Evolutionary conservation across 2,113 vertebrate species (phyloP).

Genomic region (Pangasianodon gigas): DNA sequence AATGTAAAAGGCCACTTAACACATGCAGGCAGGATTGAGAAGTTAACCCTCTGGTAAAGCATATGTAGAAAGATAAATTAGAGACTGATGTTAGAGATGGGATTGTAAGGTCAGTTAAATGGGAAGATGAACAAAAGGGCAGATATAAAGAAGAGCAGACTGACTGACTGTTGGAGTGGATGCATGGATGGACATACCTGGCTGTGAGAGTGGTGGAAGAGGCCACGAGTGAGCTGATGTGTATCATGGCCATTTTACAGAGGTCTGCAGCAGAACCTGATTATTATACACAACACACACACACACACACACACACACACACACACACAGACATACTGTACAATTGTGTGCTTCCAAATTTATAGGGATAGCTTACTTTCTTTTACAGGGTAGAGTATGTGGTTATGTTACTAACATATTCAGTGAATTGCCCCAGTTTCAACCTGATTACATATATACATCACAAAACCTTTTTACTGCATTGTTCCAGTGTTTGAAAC

Average conservation of each 20-base stretch:
- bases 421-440: not conserved
- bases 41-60: not conserved
- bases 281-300: not conserved
- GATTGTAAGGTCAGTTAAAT: not conserved
- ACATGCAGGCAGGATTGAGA: not conserved
- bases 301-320: constrained; percentile 31
- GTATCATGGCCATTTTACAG: constrained; percentile 92
- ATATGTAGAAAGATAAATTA: not conserved
- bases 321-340: not conserved
- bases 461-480: not conserved
- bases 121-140: not conserved
- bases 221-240: constrained; percentile 77
- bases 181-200: constrained; percentile 73
- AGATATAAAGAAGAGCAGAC: not conserved
- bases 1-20: not conserved
- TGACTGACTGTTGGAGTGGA: not conserved
- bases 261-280: constrained; percentile 91
- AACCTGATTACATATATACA: not conserved
- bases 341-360: not conserved
- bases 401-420: not conserved
- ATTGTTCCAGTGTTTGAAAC: not conserved
- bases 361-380: not conserved
- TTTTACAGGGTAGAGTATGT: not conserved
- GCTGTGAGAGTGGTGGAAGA: constrained; percentile 74
- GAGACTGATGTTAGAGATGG: not conserved